Base-by-base conservation (phyloP, 2,797 vertebrate genomes). In the Amazonetta brasiliensis region DNA sequence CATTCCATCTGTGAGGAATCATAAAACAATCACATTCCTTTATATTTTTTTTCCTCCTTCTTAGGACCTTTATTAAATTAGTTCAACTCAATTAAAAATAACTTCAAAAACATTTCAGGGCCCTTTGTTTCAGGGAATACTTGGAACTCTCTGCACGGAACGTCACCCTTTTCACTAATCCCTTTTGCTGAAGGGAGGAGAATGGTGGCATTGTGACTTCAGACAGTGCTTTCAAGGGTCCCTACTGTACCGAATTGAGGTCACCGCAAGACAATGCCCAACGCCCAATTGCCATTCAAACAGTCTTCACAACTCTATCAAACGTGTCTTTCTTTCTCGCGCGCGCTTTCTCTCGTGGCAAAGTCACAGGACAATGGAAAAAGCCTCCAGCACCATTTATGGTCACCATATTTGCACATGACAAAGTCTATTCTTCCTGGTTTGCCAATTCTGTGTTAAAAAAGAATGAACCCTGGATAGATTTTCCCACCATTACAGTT, bases 191-290 rank as follows among this genome's bases (percentile, higher is more conserved):
- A 98, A 98, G 76, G 75, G 98, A 98, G 98, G 98, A 99, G 99
- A 99, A 99, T 99, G 97, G 98, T 98, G 98, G 98, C 97, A 99
- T 99, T 99, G 99, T 99, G 98, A 98, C 98, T 98, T 97, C 98
- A 99, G 98, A 99, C 99, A 98, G 98, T 98, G 98, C 98, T 98
- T 99, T 99, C 98, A 99, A 99, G 98, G 98, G 98, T 99, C 98
- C 98, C 98, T 99, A 99, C 99, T 99, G 99, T 99, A 99, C 99
- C 98, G 99, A 99, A 99, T 99, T 99, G 99, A 99, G 99, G 99
- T 99, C 99, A 99, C 97, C 8, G 74, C 95, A 97, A 99, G 98
- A 99, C 99, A 99, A 99, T 99, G 98, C 98, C 98, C 98, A 98
- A 98, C 99, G 99, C 99, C 99, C 99, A 99, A 98, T 98, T 98